Evolutionary conservation across 2,113 vertebrate species (phyloP).

Genomic region (Hyla sarda): DNA sequence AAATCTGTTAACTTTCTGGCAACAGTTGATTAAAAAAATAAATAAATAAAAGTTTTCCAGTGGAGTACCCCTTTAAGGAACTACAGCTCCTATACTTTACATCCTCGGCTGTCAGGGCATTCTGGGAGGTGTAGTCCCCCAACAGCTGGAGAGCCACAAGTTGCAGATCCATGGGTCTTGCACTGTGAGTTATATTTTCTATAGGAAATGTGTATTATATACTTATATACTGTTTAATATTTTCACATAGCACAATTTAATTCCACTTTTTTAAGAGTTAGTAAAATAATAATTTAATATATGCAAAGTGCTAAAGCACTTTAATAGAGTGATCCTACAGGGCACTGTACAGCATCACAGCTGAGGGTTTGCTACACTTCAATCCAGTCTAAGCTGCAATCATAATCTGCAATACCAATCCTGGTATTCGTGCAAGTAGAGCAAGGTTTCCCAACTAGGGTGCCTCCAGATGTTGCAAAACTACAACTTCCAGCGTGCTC

Average conservation of each 20-base stretch:
- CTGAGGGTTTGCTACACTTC: background rate
- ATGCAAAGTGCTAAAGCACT: background rate
- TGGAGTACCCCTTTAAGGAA: too few relatives aligned
- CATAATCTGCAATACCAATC: too few relatives aligned
- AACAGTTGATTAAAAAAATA: too few relatives aligned
- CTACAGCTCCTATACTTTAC: background rate
- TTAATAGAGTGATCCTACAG: background rate
- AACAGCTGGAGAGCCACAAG: background rate
- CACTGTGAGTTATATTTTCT: background rate
- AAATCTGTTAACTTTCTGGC: too few relatives aligned
- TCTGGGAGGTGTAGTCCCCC: background rate
- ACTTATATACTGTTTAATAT: background rate
- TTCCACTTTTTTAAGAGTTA: too few relatives aligned
- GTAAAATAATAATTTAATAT: too few relatives aligned
- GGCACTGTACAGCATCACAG: background rate
- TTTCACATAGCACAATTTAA: background rate
- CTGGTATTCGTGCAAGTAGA: too few relatives aligned
- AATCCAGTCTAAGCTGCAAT: background rate
- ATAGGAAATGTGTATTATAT: background rate
- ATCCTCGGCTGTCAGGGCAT: too few relatives aligned
- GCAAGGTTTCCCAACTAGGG: too few relatives aligned
- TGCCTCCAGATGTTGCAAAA: too few relatives aligned
- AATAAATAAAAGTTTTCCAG: too few relatives aligned
- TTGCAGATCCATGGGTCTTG: background rate
- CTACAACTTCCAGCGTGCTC: too few relatives aligned